Conservation (phyloP, 2,888 invertebrate genomes). For the Mythimna pallens region DNA sequence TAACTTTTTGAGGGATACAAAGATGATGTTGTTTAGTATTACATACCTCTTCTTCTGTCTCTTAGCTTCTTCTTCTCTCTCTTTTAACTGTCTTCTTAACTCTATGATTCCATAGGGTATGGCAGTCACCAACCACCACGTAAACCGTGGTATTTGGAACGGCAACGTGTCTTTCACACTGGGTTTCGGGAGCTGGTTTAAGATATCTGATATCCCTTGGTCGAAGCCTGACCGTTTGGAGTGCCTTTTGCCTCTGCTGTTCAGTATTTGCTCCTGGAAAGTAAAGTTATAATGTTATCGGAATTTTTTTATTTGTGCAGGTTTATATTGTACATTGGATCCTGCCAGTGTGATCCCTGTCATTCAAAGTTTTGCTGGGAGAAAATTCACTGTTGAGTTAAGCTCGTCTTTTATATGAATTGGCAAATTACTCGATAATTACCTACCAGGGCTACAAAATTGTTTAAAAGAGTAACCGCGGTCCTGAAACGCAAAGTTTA, state of each 20-base stretch:
- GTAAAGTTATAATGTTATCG: neutral
- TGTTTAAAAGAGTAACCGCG: too few species aligned
- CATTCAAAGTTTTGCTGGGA: too few species aligned
- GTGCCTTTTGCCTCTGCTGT: slow-evolving; percentile 92
- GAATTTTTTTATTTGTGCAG: too few species aligned
- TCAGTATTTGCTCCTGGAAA: slow-evolving; percentile 93
- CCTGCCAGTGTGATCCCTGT: too few species aligned
- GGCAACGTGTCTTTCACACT: slow-evolving; percentile 95
- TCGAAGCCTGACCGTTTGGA: slow-evolving; percentile 92
- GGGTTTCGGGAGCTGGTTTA: slow-evolving; percentile 93
- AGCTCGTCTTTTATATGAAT: too few species aligned
- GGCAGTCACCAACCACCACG: slow-evolving; percentile 91
- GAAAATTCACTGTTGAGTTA: too few species aligned
- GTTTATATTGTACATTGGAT: too few species aligned
- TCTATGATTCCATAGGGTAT: slow-evolving; percentile 88
- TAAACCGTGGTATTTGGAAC: slow-evolving; percentile 94
- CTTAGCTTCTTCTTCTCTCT: slow-evolving; percentile 90
- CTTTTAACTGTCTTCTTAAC: slow-evolving; percentile 78
- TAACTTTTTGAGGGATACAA: too few species aligned
- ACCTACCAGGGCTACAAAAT: too few species aligned
- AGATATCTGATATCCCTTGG: slow-evolving; percentile 91
- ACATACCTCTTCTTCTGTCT: slow-evolving; percentile 91
- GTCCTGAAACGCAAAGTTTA: too few species aligned
- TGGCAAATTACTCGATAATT: too few species aligned
- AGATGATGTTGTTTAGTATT: too few species aligned